Percentiles rank a stretch among this genome's conserved stretches.
Evolutionary conservation across 2,113 vertebrate species (phyloP).

Genomic region (Crotalus horridus): DNA sequence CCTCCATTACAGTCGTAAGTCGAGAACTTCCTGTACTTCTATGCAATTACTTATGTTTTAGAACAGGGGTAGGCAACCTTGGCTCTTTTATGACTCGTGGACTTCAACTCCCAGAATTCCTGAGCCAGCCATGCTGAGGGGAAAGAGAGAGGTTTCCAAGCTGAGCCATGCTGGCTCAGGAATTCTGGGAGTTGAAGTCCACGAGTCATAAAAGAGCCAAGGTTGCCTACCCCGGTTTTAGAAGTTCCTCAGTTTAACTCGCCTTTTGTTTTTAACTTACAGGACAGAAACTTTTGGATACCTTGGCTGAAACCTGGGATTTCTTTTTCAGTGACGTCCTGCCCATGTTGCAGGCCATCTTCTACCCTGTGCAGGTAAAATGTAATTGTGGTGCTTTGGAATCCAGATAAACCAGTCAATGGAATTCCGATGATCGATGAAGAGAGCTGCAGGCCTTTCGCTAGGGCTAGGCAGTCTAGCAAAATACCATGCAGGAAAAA

Average conservation of each 20-base stretch:
- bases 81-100: too few species aligned
- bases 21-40: not conserved
- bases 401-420: constrained; percentile 45
- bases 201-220: too few species aligned
- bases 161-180: too few species aligned
- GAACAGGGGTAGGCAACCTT: too few species aligned
- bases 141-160: too few species aligned
- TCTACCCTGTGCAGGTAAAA: constrained; percentile 94
- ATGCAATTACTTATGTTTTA: too few species aligned
- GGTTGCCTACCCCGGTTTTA: too few species aligned
- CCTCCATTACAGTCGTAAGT: not conserved
- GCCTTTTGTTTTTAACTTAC: constrained; percentile 35
- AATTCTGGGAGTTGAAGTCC: too few species aligned
- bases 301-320: constrained; percentile 95
- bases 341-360: constrained; percentile 94
- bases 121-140: too few species aligned
- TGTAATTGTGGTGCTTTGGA: constrained; percentile 28
- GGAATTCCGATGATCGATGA: constrained; percentile 18
- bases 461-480: not conserved
- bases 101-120: too few species aligned
- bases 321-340: constrained; percentile 97
- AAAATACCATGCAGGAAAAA: not conserved
- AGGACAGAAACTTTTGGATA: constrained; percentile 97
- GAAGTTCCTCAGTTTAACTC: not conserved
- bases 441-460: not conserved